A percentile compares a stretch with the other conserved stretches of the same genome.
Conservation (phyloP, 2,797 vertebrate genomes). For the Intellagama lesueurii region DNA sequence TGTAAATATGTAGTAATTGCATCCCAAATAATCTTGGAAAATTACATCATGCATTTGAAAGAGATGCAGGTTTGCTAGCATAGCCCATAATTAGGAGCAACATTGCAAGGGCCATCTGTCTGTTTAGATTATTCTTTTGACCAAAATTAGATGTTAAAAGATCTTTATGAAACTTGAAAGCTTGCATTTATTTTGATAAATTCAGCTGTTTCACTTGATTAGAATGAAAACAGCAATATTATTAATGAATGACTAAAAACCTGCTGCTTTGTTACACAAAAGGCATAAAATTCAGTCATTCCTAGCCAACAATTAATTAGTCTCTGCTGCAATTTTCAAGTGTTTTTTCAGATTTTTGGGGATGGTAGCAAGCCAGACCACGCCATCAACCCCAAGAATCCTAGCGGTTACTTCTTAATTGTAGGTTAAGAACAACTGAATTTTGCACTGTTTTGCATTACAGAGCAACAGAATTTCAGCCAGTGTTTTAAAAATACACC, state of each 20-base stretch:
- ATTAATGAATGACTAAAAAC: background rate
- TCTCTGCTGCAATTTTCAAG: too few relatives aligned
- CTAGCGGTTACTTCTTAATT: too few relatives aligned
- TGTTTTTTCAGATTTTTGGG: too few relatives aligned
- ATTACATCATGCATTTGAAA: background rate
- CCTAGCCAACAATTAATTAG: too few relatives aligned
- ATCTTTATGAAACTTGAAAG: background rate
- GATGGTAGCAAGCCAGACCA: too few relatives aligned
- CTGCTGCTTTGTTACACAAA: too few relatives aligned
- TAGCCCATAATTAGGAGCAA: slow-evolving; percentile 5
- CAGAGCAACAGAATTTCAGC: too few relatives aligned
- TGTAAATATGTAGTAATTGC: background rate
- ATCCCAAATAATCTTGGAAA: background rate
- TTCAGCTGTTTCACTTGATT: background rate
- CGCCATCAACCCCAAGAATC: too few relatives aligned
- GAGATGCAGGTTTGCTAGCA: background rate
- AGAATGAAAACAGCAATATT: background rate
- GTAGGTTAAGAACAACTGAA: too few relatives aligned
- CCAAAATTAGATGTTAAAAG: background rate
- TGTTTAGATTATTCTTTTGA: background rate
- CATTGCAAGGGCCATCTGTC: background rate
- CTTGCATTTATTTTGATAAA: background rate
- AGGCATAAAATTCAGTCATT: too few relatives aligned
- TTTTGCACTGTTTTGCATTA: too few relatives aligned
- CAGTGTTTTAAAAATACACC: too few relatives aligned